A percentile compares a stretch with the other conserved stretches of the same genome.
phyloP scores from a whole-genome alignment of 2,888 invertebrate species.

The Ecdyonurus torrentis region DNA sequence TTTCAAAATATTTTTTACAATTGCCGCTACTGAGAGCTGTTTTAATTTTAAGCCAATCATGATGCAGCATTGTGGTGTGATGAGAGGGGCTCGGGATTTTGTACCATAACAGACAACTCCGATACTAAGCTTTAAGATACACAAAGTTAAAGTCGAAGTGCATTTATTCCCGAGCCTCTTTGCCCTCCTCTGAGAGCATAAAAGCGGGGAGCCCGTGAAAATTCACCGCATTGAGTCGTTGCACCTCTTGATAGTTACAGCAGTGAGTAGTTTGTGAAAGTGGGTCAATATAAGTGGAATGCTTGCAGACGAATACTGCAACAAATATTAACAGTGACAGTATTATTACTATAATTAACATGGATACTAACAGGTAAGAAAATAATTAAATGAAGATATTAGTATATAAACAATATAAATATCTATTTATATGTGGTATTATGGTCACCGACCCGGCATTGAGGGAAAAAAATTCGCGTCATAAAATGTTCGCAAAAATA shows the following conservation, averaged over 20 bases:
- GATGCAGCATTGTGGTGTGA: background rate
- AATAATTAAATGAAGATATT: no score
- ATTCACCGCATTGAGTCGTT: background rate
- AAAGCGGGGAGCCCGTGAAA: background rate
- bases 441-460: no score
- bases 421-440: no score
- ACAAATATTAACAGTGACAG: slow-evolving; percentile 12
- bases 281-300: slow-evolving; percentile 9
- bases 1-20: background rate
- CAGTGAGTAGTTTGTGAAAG: slow-evolving; percentile 7
- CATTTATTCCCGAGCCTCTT: background rate
- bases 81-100: slow-evolving; percentile 1
- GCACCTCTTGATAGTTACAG: background rate
- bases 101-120: background rate
- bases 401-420: no score
- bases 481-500: no score
- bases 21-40: background rate
- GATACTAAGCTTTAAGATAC: background rate
- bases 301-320: slow-evolving; percentile 10
- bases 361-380: slow-evolving; percentile 14
- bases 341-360: slow-evolving; percentile 11
- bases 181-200: background rate
- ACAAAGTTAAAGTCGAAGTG: background rate
- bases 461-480: no score
- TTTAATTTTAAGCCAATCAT: background rate